Conservation (phyloP, 2,888 invertebrate species). For the Erynnis tages region DNA sequence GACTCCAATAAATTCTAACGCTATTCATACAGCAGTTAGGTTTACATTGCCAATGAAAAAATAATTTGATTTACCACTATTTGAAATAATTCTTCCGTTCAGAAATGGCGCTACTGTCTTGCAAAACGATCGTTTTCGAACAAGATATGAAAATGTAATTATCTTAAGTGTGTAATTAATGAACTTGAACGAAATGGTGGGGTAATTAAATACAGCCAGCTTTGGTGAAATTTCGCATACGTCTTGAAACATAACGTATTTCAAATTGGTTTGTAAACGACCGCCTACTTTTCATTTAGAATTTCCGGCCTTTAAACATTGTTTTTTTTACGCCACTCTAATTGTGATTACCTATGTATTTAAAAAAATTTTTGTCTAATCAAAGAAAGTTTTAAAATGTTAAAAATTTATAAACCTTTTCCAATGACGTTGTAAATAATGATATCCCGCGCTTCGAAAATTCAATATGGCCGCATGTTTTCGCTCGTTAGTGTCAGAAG, state of each 20-base stretch:
- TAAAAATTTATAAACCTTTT: too few species aligned
- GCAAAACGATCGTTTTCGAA: slow-evolving; percentile 5
- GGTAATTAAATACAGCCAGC: slow-evolving; percentile 31
- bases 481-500: slow-evolving; percentile 15
- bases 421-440: slow-evolving; percentile 33
- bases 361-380: too few species aligned
- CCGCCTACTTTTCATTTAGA: slow-evolving; percentile 1
- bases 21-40: background rate
- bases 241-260: background rate
- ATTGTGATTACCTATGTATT: too few species aligned
- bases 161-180: slow-evolving; percentile 27
- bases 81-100: background rate
- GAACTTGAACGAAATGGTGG: slow-evolving; percentile 18
- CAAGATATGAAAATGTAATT: slow-evolving; percentile 22
- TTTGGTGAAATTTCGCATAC: background rate
- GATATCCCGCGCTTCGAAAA: slow-evolving; percentile 41
- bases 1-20: slow-evolving; percentile 30
- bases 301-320: too few species aligned
- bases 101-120: slow-evolving; percentile 12
- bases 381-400: too few species aligned
- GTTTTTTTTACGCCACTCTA: too few species aligned
- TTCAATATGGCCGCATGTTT: slow-evolving; percentile 44
- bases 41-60: slow-evolving; percentile 5
- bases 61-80: background rate
- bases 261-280: background rate